Percentiles rank a stretch among this genome's conserved stretches.
Conservation (phyloP, 2,797 vertebrate genomes). For the Hemitrygon akajei region DNA sequence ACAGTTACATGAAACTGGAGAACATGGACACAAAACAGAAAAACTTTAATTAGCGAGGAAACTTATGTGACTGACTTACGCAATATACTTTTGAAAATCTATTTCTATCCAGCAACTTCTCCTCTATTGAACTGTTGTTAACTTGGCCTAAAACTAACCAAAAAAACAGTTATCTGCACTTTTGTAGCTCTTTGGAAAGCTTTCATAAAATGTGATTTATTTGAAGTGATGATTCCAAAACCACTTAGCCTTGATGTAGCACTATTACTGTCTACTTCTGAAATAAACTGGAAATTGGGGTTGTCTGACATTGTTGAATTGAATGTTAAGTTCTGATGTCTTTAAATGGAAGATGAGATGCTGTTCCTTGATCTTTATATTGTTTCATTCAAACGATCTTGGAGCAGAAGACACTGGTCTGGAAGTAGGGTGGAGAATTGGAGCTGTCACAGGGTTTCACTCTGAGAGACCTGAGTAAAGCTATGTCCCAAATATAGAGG, state of each 20-base stretch:
- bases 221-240: not conserved
- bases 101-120: not conserved
- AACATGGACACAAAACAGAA: not conserved
- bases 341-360: no score
- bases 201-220: not conserved
- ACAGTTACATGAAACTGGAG: not conserved
- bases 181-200: not conserved
- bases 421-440: no score
- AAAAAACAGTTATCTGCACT: not conserved
- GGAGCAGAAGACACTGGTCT: no score
- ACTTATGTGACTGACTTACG: not conserved
- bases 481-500: no score
- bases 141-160: not conserved
- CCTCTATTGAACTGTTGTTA: not conserved
- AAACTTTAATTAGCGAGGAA: not conserved
- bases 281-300: no score
- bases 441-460: no score
- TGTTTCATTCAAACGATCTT: no score
- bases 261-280: not conserved
- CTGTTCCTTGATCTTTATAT: no score
- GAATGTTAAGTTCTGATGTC: no score
- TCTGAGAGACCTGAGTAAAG: no score
- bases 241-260: not conserved
- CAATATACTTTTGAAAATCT: not conserved
- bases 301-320: no score